Base-by-base conservation (phyloP, 2,888 invertebrate genomes). In the Metellina segmentata region DNA sequence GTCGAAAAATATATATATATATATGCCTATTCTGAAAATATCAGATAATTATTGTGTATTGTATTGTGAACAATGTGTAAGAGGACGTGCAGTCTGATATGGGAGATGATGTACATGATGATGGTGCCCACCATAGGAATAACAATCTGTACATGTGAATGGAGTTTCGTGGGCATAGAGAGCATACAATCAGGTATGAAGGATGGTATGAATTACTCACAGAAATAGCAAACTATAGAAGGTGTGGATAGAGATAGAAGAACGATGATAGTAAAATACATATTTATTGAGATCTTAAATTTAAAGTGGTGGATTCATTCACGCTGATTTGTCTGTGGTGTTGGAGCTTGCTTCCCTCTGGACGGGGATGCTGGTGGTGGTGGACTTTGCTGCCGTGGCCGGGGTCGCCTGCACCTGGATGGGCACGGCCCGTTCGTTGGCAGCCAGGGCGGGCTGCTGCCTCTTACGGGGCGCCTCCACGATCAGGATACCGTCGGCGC, bases 401-500 rank as follows among this genome's bases (percentile, higher is more conserved):
- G 77, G 61, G 19, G 51, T 77, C 16, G 77, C n/a, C n/a, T 83
- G 83, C 6, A 91, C 88, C 16, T 83, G 70, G 16, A 93, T 81
- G n/a, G 93, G 93, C 4, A 93, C 85, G 2, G 85, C 70, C 49
- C 91, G 51, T 77, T 91, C 93, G 72, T 92, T 91, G 9, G 71
- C 48, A 13, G 53, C 81, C 74, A 93, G 69, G 20, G 82, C 85
- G 1, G 71, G 87, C 20, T 87, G 72, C 19, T 61, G 83, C 34
- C 72, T 82, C 49, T 87, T 83, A 5, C 91, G 90, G 8, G 93
- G 93, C 7, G 93, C 93, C 70, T 93, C 92, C 13, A 93, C 85
- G 9, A 81, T 72, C 8, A 93, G 89, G 2, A 93, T 81, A 16
- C 94, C 94, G 69, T 94, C 93, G n/a, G 94, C 82, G 16, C 91